Evolutionary conservation across 1,140 invertebrate genomes (phyloP), one percentile per base, ranked within the genome.

Genomic region (Lanistes nyassanus): DNA sequence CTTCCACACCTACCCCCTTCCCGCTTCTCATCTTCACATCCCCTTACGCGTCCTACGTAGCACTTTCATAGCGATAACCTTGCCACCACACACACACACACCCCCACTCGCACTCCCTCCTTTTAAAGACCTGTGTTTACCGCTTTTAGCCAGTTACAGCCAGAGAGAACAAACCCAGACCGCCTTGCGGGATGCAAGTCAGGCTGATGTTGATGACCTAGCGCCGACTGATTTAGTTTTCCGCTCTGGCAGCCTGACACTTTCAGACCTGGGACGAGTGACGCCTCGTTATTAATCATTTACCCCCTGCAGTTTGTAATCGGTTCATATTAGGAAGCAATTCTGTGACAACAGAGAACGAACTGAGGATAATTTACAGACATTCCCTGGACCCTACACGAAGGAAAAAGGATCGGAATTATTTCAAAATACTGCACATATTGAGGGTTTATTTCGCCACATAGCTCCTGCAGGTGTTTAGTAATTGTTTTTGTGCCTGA

Each of bases 41-140:
- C 4, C 19, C 21, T n/a, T 16, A 26, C n/a, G 7, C 51, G 6
- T 53, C 68, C 58, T 37, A 29, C 55, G 37, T 53, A 19, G 42
- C 34, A 51, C 66, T 16, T 53, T 53, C 51, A 13, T 53, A 53
- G 23, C 13, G 4, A 58, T n/a, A 5, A 23, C 23, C 56, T 21
- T 34, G 34, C 36, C 11, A 23, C 21, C 31, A 53, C 67, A 68
- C 66, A 53, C 42, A 69, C 68, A 71, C 68, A 55, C 68, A 36
- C 31, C 31, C n/a, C 53, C 26, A 29, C 53, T 21, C 68, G 37
- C 31, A 21, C 2, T n/a, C 26, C 31, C 51, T 36, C 68, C 53
- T 34, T 55, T 31, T 34, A 26, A 69, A 42, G 53, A 26, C 47
- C 67, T 6, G 39, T 13, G 39, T 47, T 47, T 47, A 47, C 42